Base-by-base conservation (phyloP, 2,113 vertebrate species). In the Syngnathus scovelli region DNA sequence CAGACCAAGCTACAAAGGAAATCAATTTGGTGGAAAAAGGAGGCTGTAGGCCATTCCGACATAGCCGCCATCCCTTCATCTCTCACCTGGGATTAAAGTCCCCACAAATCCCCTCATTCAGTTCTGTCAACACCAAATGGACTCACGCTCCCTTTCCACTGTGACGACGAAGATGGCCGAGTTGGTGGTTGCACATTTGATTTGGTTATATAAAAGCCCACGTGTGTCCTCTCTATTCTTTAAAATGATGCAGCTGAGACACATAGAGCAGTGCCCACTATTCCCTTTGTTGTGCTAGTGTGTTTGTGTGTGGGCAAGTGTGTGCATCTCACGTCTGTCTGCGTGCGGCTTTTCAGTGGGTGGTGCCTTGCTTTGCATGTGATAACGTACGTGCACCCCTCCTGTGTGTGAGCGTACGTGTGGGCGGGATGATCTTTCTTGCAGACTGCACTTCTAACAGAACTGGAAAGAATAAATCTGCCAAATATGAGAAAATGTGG, bases 391-490 rank as follows among this genome's bases (percentile, higher is more conserved):
- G 27, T 41, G 7, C 12, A 43, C 12, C 39, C 39, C 39, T 21
- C 39, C 39, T 61, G 58, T 7, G 39, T 56, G 18, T 38, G 43
- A 12, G 69, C 49, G 72, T 16, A 70, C 38, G 66, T 33, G 43
- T 71, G 70, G 61, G 74, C 63, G 78, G 74, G 67, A 43, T 80
- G 76, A 88, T 83, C 71, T 78, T 66, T 78, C 72, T 75, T 77
- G 71, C 78, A 66, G 68, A 70, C 78, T 27, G 49, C 18, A 15
- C 76, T 78, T 80, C 58, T 67, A 72, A 79, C 63, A 56, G 67
- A 59, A 54, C 63, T 72, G 71, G 70, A 76, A 69, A 58, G 79
- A 86, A 84, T 75, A 74, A 66, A 81, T 75, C 80, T 67, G 8
- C 59, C 72, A 33, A 51, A 76, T 74, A 79, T 66, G 79, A 82